Conservation (phyloP, 2,888 invertebrate genomes). For the Meiosimyza decipiens region DNA sequence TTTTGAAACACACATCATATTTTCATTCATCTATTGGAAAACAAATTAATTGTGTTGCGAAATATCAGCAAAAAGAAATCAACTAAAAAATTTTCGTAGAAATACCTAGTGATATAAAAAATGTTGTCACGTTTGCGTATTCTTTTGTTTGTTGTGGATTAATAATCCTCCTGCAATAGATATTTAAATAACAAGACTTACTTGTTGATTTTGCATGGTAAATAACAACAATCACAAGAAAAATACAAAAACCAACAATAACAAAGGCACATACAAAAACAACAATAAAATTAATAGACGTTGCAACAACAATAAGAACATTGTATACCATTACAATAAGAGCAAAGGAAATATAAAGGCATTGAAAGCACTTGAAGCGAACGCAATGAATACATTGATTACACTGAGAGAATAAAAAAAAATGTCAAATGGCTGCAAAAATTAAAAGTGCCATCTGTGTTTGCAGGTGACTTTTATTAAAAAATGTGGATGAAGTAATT, state of each 20-base stretch:
- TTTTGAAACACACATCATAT: too few relatives aligned
- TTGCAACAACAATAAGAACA: not conserved
- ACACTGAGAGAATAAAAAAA: slow-evolving; percentile 9
- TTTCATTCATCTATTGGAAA: too few relatives aligned
- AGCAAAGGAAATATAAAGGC: not conserved
- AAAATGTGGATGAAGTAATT: too few relatives aligned
- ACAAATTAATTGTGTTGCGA: too few relatives aligned
- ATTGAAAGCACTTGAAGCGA: slow-evolving; percentile 3
- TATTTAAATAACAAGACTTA: not conserved
- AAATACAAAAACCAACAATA: not conserved
- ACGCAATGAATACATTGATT: not conserved
- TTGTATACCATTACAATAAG: slow-evolving; percentile 6
- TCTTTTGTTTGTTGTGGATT: too few relatives aligned
- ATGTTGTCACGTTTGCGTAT: too few relatives aligned
- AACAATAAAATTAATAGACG: not conserved
- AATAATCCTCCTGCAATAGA: not conserved
- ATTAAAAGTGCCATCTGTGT: too few relatives aligned
- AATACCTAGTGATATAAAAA: too few relatives aligned
- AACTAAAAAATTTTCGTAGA: too few relatives aligned
- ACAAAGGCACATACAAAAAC: slow-evolving; percentile 8
- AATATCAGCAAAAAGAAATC: too few relatives aligned
- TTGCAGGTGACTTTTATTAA: too few relatives aligned
- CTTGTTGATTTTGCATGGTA: slow-evolving; percentile 4
- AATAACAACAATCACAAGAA: not conserved
- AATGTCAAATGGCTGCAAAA: too few relatives aligned